These are phyloP conservation scores for Teleopsis dalmanni DNA, from an alignment of 1,140 invertebrate species.

Conservation along the genomic window DNA sequence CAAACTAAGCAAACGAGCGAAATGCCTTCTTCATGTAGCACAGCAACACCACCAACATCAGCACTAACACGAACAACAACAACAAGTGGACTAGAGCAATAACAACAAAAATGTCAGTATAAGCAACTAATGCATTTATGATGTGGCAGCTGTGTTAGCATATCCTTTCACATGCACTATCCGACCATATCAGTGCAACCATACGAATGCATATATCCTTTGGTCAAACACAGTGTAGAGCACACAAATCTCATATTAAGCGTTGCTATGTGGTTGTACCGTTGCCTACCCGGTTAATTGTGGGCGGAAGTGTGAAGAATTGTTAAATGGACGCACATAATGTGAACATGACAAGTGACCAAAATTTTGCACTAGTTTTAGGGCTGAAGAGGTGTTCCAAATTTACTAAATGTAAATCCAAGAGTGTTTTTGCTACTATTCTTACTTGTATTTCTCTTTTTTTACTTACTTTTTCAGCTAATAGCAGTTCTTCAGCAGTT, in stretches of 20 bases:
- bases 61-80: background rate
- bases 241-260: slow-evolving; percentile 13
- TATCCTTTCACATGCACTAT: slow-evolving; percentile 9
- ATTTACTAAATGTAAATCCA: no score
- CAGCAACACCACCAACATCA: background rate
- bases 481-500: slow-evolving; percentile 9
- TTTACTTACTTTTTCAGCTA: slow-evolving; percentile 2
- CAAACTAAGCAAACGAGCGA: background rate
- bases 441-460: no score
- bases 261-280: no score
- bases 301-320: slow-evolving; percentile 16
- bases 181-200: no score
- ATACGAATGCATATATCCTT: slow-evolving; percentile 13
- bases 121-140: slow-evolving; percentile 18
- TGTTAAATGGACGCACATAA: background rate
- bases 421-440: no score
- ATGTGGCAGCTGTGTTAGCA: slow-evolving; percentile 16
- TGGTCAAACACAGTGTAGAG: slow-evolving; percentile 17
- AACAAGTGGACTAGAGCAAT: no score
- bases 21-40: slow-evolving; percentile 10
- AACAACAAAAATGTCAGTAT: no score
- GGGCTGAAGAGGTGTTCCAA: background rate
- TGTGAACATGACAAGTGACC: slow-evolving; percentile 6
- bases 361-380: no score
- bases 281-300: slow-evolving; percentile 16